A percentile compares a stretch with the other conserved stretches of the same genome.
phyloP scores from a whole-genome alignment of 2,797 vertebrate genomes.

The Enteromius argenteus region DNA sequence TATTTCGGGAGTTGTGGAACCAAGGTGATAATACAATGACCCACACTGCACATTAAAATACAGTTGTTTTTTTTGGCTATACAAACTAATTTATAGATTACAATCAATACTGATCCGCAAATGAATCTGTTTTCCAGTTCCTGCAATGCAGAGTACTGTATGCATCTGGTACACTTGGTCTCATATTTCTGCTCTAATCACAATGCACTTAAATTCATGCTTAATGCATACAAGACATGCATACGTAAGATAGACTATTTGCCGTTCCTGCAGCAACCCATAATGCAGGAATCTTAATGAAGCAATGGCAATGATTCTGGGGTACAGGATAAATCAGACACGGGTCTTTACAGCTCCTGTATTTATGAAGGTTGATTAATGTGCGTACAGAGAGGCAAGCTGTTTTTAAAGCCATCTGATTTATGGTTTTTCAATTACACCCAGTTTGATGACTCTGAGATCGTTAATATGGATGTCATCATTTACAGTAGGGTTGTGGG shows the following conservation, averaged over 20 bases:
- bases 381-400: constrained; percentile 37
- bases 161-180: neutral
- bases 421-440: constrained; percentile 62
- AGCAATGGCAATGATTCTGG: constrained; percentile 59
- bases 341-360: constrained; percentile 53
- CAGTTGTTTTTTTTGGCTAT: neutral
- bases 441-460: constrained; percentile 39
- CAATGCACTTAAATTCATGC: constrained; percentile 9
- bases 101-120: neutral
- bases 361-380: constrained; percentile 66
- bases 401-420: constrained; percentile 44
- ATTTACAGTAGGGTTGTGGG: constrained; percentile 7
- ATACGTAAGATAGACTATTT: constrained; percentile 11
- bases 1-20: neutral
- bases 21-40: neutral
- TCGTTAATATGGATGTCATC: constrained; percentile 49
- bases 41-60: neutral
- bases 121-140: neutral
- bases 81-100: too few species aligned
- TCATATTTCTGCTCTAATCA: neutral
- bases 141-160: neutral
- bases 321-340: constrained; percentile 63
- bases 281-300: constrained; percentile 53
- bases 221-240: neutral
- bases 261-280: constrained; percentile 1